These are phyloP conservation scores for Cyanoramphus novaezelandiae DNA, from an alignment of 2,113 vertebrate species.

Conservation along the genomic window DNA sequence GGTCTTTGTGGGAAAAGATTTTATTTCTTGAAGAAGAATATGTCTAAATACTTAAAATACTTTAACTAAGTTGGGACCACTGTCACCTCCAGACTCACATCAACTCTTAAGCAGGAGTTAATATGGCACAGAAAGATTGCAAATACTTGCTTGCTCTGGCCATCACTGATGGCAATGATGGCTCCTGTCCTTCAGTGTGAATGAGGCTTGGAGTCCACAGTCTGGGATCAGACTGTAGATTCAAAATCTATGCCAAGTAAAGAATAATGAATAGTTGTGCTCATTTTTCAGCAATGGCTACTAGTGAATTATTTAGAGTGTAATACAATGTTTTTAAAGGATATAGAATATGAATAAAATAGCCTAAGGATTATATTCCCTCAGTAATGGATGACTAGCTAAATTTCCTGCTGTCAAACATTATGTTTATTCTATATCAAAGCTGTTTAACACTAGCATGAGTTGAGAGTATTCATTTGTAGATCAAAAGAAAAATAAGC, in stretches of 20 bases:
- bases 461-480: neutral
- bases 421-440: neutral
- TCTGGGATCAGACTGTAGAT: neutral
- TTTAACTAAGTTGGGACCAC: neutral
- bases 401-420: neutral
- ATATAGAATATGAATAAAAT: neutral
- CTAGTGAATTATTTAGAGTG: neutral
- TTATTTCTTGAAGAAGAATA: neutral
- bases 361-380: neutral
- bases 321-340: neutral
- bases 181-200: neutral
- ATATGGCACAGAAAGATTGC: neutral
- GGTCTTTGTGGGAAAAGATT: neutral
- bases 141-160: neutral
- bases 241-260: neutral
- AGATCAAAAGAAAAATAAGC: neutral
- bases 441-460: neutral
- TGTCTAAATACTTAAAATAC: neutral
- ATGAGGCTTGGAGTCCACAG: neutral
- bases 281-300: neutral
- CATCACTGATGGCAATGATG: neutral
- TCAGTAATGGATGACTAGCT: neutral
- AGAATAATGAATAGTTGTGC: neutral
- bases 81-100: neutral
- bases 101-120: neutral